Evolutionary conservation across 2,113 vertebrate genomes (phyloP).

Genomic region (Oreocharis arfaki): DNA sequence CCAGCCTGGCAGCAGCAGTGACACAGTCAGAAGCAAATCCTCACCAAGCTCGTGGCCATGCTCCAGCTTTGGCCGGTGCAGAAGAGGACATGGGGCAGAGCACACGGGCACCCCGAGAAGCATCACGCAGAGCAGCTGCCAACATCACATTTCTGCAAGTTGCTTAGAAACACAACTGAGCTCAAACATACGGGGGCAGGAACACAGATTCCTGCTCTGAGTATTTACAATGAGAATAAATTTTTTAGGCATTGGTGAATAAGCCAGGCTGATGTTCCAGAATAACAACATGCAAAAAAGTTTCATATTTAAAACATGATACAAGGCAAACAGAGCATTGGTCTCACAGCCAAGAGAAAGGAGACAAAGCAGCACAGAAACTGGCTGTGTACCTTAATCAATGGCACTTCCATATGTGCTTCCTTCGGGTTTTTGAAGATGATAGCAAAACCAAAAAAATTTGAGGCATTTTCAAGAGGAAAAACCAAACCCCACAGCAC

Average conservation of each 20-base stretch:
- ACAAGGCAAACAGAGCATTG: neutral
- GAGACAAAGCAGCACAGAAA: neutral
- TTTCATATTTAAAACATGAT: conserved; percentile 5
- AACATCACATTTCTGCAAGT: neutral
- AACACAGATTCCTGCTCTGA: neutral
- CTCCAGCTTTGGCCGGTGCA: neutral
- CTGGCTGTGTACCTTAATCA: neutral
- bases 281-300: neutral
- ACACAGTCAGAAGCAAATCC: neutral
- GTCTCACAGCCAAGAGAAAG: neutral
- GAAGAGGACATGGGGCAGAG: neutral
- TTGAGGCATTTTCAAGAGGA: neutral
- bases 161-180: conserved; percentile 20
- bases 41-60: neutral
- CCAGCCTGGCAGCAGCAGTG: neutral
- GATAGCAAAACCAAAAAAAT: neutral
- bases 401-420: rapidly evolving
- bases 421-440: neutral
- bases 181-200: neutral
- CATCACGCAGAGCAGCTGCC: neutral
- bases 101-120: rapidly evolving
- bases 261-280: neutral
- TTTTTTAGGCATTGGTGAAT: neutral
- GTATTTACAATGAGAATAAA: conserved; percentile 9
- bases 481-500: neutral